Conservation (phyloP, 2,888 invertebrate species). For the Drosophila recens region DNA sequence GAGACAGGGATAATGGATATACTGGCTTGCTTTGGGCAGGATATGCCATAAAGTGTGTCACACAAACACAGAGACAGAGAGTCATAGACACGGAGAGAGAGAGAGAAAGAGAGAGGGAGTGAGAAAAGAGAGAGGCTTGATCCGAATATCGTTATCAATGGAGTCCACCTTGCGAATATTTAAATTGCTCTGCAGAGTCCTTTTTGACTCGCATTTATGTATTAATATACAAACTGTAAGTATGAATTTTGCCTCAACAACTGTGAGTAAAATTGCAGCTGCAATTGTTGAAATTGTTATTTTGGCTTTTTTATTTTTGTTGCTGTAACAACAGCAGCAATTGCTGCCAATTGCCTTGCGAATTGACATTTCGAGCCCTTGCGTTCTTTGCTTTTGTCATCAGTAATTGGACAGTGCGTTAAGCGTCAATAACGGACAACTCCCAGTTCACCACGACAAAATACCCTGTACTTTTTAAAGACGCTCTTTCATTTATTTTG, state of each 20-base stretch:
- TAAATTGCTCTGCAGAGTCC: slow-evolving; percentile 17
- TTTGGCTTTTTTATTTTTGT: background rate
- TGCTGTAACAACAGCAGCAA: slow-evolving; percentile 11
- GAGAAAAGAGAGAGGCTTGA: background rate
- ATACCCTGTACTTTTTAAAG: background rate
- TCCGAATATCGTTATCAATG: slow-evolving; percentile 22
- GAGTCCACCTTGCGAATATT: slow-evolving; percentile 40
- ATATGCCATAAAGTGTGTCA: slow-evolving; percentile 53
- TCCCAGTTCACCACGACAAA: background rate
- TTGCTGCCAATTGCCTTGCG: slow-evolving; percentile 34
- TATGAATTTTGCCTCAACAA: slow-evolving; percentile 1
- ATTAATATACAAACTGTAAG: slow-evolving; percentile 26
- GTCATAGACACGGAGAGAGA: too few species aligned
- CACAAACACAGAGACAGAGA: background rate
- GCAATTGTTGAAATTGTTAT: background rate
- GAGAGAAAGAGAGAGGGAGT: background rate
- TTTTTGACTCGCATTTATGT: background rate
- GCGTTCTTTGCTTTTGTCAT: slow-evolving; percentile 45
- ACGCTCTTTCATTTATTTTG: background rate
- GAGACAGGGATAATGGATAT: background rate
- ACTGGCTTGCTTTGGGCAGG: background rate
- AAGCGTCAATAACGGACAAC: background rate
- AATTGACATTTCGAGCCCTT: slow-evolving; percentile 55
- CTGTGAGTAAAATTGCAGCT: slow-evolving; percentile 14
- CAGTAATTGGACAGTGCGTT: slow-evolving; percentile 56